Evolutionary conservation across 2,888 invertebrate genomes (phyloP).

Genomic region (Cantharis rufa): DNA sequence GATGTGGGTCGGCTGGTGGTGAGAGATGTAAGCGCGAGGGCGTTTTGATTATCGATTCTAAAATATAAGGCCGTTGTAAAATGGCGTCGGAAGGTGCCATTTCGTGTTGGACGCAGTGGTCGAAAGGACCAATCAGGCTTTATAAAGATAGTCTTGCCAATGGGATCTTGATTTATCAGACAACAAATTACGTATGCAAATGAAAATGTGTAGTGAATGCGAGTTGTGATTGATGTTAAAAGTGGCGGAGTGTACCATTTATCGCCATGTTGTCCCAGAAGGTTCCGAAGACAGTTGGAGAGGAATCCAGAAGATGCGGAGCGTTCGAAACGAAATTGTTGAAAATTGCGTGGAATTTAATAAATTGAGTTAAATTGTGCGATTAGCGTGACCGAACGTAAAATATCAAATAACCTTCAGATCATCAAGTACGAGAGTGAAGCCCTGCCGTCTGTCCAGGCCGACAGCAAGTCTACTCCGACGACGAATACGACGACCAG

Average conservation of each 20-base stretch:
- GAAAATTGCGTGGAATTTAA: constrained; percentile 30
- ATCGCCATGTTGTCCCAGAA: constrained; percentile 37
- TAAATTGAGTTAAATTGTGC: constrained; percentile 23
- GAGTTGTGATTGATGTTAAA: constrained; percentile 35
- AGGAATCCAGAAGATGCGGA: constrained; percentile 19
- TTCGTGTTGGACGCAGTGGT: constrained; percentile 24
- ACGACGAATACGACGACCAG: constrained; percentile 40
- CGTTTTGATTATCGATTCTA: neutral
- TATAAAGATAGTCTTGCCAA: constrained; percentile 38
- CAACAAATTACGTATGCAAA: constrained; percentile 39
- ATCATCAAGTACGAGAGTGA: constrained; percentile 35
- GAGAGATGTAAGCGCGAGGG: neutral
- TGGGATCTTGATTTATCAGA: constrained; percentile 38
- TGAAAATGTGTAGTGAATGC: constrained; percentile 24
- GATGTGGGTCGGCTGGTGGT: neutral
- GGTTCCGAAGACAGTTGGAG: constrained; percentile 31
- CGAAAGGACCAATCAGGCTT: constrained; percentile 35
- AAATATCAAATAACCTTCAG: constrained; percentile 30
- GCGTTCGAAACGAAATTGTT: constrained; percentile 7
- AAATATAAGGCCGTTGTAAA: constrained; percentile 20
- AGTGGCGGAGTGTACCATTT: constrained; percentile 42
- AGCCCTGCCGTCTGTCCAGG: constrained; percentile 38
- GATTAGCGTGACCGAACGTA: constrained; percentile 25
- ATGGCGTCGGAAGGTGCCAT: constrained; percentile 43
- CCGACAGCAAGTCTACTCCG: constrained; percentile 45